Evolutionary conservation across 2,888 invertebrate genomes (phyloP).

Genomic region (Phaonia tiefii): DNA sequence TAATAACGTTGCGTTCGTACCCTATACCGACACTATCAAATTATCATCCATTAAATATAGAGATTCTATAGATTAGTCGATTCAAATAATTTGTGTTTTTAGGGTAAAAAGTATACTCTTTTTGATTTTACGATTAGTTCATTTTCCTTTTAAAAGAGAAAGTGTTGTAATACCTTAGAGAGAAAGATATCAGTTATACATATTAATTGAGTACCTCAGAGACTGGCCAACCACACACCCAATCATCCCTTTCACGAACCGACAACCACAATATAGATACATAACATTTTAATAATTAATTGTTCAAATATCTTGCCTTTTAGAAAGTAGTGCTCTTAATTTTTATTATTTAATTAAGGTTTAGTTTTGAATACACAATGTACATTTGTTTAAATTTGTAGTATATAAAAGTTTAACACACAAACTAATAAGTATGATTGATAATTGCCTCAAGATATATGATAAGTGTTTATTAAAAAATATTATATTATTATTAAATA

Average conservation of each 20-base stretch:
- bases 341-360: conserved; percentile 18
- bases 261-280: not conserved
- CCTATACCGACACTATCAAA: too few relatives aligned
- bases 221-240: not conserved
- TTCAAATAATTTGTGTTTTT: too few relatives aligned
- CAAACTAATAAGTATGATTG: not conserved
- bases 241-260: not conserved
- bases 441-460: conserved; percentile 4
- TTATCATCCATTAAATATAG: too few relatives aligned
- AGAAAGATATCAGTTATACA: too few relatives aligned
- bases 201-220: too few relatives aligned
- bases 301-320: conserved; percentile 40
- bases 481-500: too few relatives aligned
- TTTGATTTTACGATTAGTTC: too few relatives aligned
- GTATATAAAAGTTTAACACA: conserved; percentile 8
- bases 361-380: conserved; percentile 26
- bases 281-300: conserved; percentile 1
- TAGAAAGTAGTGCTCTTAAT: conserved; percentile 18
- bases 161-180: too few relatives aligned
- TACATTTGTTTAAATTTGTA: conserved; percentile 27
- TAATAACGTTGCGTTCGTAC: too few relatives aligned
- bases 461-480: not conserved
- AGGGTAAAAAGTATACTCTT: too few relatives aligned
- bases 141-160: too few relatives aligned
- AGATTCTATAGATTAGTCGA: too few relatives aligned